phyloP scores from a whole-genome alignment of 2,113 vertebrate genomes.

The Tetraodon nigroviridis region DNA sequence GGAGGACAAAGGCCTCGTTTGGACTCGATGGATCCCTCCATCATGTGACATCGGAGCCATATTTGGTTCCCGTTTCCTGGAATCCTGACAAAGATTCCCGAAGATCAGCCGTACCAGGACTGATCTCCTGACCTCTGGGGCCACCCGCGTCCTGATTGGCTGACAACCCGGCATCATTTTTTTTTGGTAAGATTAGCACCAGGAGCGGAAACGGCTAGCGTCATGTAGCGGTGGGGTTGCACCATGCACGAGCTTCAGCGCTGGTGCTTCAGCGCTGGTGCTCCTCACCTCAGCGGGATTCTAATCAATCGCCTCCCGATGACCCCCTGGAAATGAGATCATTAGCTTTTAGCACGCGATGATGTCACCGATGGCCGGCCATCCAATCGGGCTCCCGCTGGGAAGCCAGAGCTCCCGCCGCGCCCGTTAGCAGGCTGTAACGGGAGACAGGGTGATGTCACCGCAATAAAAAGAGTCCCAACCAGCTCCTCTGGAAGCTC shows the following conservation, averaged over 20 bases:
- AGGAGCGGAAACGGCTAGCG: too few relatives aligned
- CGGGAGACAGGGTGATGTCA: slow-evolving; percentile 62
- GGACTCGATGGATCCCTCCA: slow-evolving; percentile 6
- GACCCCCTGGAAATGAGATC: slow-evolving; percentile 32
- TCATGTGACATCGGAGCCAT: slow-evolving; percentile 9
- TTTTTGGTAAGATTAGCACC: too few relatives aligned
- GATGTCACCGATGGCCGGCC: slow-evolving; percentile 57
- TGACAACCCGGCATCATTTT: slow-evolving; percentile 19
- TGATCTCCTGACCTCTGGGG: slow-evolving; percentile 43
- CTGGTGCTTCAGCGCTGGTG: too few relatives aligned
- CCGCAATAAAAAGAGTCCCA: slow-evolving; percentile 12
- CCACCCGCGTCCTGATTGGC: slow-evolving; percentile 8
- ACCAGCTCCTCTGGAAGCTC: too few relatives aligned
- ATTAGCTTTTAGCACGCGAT: slow-evolving; percentile 35
- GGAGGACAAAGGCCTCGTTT: slow-evolving; percentile 19
- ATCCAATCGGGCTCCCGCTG: slow-evolving; percentile 56
- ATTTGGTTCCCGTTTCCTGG: neutral
- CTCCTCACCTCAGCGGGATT: too few relatives aligned
- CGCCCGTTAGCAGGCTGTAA: slow-evolving; percentile 56
- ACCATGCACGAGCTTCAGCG: too few relatives aligned
- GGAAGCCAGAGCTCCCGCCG: slow-evolving; percentile 51
- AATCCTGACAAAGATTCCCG: neutral
- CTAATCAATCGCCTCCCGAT: too few relatives aligned
- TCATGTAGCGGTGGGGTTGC: too few relatives aligned
- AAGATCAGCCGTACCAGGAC: slow-evolving; percentile 26